Base-by-base conservation (phyloP, 2,888 invertebrate species). In the Drosophila picticornis region DNA sequence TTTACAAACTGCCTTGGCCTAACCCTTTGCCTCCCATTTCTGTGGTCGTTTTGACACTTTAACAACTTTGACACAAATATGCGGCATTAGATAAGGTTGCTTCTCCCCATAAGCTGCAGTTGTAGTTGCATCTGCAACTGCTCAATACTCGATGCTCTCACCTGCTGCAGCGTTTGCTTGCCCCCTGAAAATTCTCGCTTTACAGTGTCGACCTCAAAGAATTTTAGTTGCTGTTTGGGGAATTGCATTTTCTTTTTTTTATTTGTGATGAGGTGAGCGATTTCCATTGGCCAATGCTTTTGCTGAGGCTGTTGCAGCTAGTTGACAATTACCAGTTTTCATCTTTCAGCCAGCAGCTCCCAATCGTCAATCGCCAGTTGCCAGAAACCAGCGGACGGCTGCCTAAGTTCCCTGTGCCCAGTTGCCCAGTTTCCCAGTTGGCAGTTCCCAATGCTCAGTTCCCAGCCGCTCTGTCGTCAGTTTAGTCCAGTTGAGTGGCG, bases 391-490 rank as follows among this genome's bases (percentile, higher is more conserved):
- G 16, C 25, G 25, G 25, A 25, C 22, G 22, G 31, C 34, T 55
- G 53, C 58, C 72, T 46, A 50, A 60, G 58, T 51, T 62, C 67
- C 48, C 67, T 67, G 62, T 46, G 29, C 51, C 52, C 53, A 64
- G 56, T 13, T 9, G 29, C 31, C 38, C 31, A 34, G 71, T 19
- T 51, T 25, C 51, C 58, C 36, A 36, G 36, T 19, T 36, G 36
- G 6, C 70, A 65, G 70, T 10, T 64, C 22, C 60, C 36, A 68
- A 53, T 48, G 38, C 25, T 10, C 59, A 57, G 63, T 46, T 78
- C 83, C 78, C 80, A 86, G 76, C 80, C 74, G 88, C 72, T 73
- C 85, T 86, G 88, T 86, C 85, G 84, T 86, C 85, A 86, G 88
- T 86, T 86, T 78, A 77, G 88, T 84, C 81, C 82, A 72, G 80